Evolutionary conservation across 2,888 invertebrate genomes (phyloP), one percentile per base, ranked within the genome.

Genomic region (Lasioglossum leucozonium): DNA sequence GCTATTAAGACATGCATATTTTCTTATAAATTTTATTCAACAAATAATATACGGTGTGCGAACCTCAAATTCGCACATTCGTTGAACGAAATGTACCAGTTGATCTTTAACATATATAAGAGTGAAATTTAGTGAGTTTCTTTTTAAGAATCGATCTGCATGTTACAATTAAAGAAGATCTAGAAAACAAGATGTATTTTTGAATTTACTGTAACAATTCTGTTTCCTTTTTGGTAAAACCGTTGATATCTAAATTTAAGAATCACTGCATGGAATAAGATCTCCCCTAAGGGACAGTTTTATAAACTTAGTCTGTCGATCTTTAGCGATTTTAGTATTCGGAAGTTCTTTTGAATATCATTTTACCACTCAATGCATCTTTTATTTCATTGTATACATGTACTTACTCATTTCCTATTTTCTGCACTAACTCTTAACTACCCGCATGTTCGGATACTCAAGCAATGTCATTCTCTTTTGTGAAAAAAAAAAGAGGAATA

Each of bases 271-370:
- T 90, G 92, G 91, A 93, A 93, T 92, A 89, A 93, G 93, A 94
- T 93, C 93, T 93, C 94, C 93, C 94, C 93, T 93, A 94, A 94
- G 94, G 94, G 94, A 94, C 94, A 94, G 94, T 94, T 94, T 93
- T 93, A 93, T 93, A 90, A 93, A 93, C 90, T 88, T 90, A 88
- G 89, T 92, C 82, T 76, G 74, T 62, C 58, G 72, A 80, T 77
- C 55, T 81, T 85, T 78, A 72, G 76, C 47, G 72, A 80, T 76
- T 84, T 88, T 85, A 87, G 84, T 88, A 89, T 73, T 79, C 77
- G 88, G 79, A 77, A 84, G 85, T 87, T 90, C 85, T 84, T 91
- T 90, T 89, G 81, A 90, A 88, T 92, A 90, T 92, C 88, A 86
- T 85, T 90, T 91, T 86, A 88, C 83, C 88, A 87, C 80, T 88